phyloP scores from a whole-genome alignment of 2,888 invertebrate species.

The Norana najaformis region DNA sequence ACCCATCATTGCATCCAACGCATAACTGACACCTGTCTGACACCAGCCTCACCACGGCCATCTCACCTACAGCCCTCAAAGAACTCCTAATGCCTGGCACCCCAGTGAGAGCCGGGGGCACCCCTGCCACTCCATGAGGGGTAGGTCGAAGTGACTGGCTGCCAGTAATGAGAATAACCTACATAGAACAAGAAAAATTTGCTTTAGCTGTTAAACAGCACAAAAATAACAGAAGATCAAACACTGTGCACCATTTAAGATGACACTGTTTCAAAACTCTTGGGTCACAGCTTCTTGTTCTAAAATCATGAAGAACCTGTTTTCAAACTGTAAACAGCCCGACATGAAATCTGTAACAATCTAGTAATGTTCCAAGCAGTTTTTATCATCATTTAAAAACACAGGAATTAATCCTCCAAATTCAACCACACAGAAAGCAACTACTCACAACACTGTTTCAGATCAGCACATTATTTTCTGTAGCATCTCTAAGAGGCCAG shows the following conservation, averaged over 20 bases:
- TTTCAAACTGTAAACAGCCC: no score
- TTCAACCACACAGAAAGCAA: no score
- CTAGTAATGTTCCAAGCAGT: neutral
- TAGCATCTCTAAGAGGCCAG: no score
- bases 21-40: slow-evolving; percentile 26
- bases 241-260: neutral
- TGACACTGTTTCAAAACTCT: neutral
- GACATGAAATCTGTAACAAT: no score
- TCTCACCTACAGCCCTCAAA: slow-evolving; percentile 9
- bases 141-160: slow-evolving; percentile 19
- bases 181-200: neutral
- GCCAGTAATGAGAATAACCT: slow-evolving; percentile 31
- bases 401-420: no score
- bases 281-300: neutral
- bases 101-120: slow-evolving; percentile 18
- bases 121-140: slow-evolving; percentile 19
- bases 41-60: slow-evolving; percentile 26
- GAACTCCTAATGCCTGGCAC: slow-evolving; percentile 22
- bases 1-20: neutral
- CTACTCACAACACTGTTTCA: no score
- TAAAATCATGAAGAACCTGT: neutral
- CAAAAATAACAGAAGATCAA: neutral
- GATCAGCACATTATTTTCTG: no score
- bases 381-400: neutral
- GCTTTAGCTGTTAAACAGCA: neutral